These are phyloP conservation scores for Notothenia coriiceps DNA, from an alignment of 2,113 vertebrate species.

Conservation along the genomic window DNA sequence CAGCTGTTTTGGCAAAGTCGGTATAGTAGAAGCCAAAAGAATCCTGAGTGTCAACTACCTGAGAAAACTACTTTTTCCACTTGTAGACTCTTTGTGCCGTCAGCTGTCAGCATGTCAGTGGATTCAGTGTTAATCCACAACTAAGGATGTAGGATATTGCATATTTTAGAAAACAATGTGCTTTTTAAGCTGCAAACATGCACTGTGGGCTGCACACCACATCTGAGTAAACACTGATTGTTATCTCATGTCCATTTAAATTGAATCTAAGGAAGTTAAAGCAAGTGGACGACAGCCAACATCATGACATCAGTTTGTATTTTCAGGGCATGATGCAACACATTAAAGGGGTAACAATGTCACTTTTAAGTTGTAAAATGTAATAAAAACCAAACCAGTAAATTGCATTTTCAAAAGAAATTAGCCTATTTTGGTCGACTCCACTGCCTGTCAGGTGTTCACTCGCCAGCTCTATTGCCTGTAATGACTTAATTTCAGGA, in stretches of 20 bases:
- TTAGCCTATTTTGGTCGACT: constrained; percentile 26
- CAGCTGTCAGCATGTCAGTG: neutral
- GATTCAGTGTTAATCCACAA: constrained; percentile 15
- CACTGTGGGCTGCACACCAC: neutral
- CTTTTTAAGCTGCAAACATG: constrained; percentile 33
- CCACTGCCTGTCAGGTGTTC: constrained; percentile 69
- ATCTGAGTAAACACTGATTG: constrained; percentile 62
- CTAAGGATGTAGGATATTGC: constrained; percentile 4
- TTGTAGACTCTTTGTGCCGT: constrained; percentile 2
- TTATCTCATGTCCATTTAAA: constrained; percentile 35
- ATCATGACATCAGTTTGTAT: constrained; percentile 6
- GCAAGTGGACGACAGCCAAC: constrained; percentile 35
- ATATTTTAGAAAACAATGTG: constrained; percentile 43
- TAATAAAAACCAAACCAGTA: constrained; percentile 13
- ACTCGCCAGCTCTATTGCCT: constrained; percentile 53
- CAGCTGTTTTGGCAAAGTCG: constrained; percentile 43
- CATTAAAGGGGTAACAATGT: constrained; percentile 22
- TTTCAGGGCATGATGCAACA: constrained; percentile 36
- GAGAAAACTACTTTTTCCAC: constrained; percentile 28
- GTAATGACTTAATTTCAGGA: constrained; percentile 77
- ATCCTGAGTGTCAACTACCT: constrained; percentile 14
- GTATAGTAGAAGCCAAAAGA: constrained; percentile 1
- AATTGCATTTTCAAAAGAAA: neutral
- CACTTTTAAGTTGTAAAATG: constrained; percentile 49
- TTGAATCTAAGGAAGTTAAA: constrained; percentile 58